Conservation (phyloP, 2,797 vertebrate genomes). For the Trachops cirrhosus region DNA sequence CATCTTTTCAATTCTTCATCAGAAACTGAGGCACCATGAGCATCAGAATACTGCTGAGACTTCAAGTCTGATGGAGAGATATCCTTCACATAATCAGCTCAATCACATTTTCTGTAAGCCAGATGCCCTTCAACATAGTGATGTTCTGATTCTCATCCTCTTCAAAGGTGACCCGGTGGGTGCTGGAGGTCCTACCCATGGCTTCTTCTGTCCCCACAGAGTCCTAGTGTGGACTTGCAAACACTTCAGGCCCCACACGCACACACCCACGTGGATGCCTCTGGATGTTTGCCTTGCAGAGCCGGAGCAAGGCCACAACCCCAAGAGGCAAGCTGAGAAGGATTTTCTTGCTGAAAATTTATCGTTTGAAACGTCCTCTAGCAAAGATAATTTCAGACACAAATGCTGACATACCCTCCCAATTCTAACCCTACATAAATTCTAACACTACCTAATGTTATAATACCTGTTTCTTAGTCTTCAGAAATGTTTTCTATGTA, state of each 20-base stretch:
- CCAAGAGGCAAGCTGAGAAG: constrained; percentile 41
- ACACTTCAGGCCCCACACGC: neutral
- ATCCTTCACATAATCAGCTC: neutral
- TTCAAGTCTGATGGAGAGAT: too few relatives aligned
- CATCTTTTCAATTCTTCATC: constrained; percentile 92
- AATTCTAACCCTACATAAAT: neutral
- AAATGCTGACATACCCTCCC: neutral
- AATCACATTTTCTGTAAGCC: constrained; percentile 70
- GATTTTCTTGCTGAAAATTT: neutral
- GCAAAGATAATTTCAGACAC: neutral
- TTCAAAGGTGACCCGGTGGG: constrained; percentile 94
- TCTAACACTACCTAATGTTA: neutral
- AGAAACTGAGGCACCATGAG: constrained; percentile 81
- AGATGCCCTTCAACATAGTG: constrained; percentile 97
- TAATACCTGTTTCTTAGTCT: neutral
- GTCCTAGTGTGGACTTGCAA: neutral
- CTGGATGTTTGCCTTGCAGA: neutral
- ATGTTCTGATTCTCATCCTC: constrained; percentile 95
- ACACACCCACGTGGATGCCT: neutral
- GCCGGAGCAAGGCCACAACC: constrained; percentile 70
- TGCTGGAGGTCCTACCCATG: constrained; percentile 93
- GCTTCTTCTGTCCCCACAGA: constrained; percentile 46
- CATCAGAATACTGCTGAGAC: too few relatives aligned
- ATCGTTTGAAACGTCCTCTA: neutral
- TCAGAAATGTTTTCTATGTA: neutral